phyloP scores from a whole-genome alignment of 2,113 vertebrate genomes.

The Aspiorhynchus laticeps region DNA sequence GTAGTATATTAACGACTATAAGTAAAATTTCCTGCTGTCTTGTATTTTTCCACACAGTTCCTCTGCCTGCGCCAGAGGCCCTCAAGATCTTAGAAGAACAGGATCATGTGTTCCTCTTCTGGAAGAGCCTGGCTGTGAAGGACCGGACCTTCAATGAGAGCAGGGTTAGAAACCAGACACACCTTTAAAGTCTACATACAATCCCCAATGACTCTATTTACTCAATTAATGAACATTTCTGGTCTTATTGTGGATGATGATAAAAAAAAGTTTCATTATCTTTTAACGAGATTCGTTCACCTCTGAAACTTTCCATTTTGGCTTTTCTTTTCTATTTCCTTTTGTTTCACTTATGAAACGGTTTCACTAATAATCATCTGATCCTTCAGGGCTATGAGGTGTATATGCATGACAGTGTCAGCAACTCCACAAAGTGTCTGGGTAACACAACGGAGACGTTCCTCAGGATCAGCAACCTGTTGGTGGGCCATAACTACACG shows the following conservation, averaged over 20 bases:
- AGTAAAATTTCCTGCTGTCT: not conserved
- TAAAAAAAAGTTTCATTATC: too few relatives aligned
- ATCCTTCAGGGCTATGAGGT: constrained; percentile 89
- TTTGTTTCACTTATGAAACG: constrained; percentile 11
- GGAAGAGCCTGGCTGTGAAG: constrained; percentile 93
- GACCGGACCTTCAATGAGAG: constrained; percentile 92
- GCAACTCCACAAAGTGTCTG: constrained; percentile 82
- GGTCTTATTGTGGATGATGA: not conserved
- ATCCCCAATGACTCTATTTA: not conserved
- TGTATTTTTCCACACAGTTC: constrained; percentile 72
- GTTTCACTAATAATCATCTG: not conserved
- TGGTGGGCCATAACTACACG: constrained; percentile 90
- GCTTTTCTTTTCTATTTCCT: not conserved
- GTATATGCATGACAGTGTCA: constrained; percentile 85
- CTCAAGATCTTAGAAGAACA: constrained; percentile 93
- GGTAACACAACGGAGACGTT: constrained; percentile 95
- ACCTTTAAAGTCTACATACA: not conserved
- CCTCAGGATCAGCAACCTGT: constrained; percentile 89
- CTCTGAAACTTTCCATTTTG: not conserved
- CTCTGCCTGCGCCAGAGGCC: constrained; percentile 88
- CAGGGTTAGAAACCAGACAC: constrained; percentile 76
- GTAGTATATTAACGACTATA: not conserved
- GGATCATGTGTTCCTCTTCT: constrained; percentile 90
- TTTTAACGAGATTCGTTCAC: too few relatives aligned
- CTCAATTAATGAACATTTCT: not conserved